Conservation (phyloP, 1,140 invertebrate genomes). For the Heliconius hermathena region DNA sequence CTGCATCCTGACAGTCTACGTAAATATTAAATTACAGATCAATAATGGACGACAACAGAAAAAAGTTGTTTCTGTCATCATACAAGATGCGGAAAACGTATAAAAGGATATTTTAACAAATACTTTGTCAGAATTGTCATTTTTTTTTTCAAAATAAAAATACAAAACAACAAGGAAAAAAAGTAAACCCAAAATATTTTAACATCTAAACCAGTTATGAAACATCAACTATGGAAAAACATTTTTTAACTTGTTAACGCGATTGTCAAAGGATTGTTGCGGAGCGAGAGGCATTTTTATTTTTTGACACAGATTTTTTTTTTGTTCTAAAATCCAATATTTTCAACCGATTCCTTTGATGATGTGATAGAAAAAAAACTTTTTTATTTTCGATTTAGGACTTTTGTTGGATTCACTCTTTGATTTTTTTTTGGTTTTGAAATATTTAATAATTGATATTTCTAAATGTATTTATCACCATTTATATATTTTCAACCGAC, state of each 20-base stretch:
- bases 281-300: constrained; percentile 9
- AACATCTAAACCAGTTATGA: constrained; percentile 10
- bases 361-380: not conserved
- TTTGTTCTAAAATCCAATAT: not conserved
- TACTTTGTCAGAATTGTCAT: too few relatives aligned
- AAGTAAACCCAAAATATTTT: not conserved
- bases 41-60: too few relatives aligned
- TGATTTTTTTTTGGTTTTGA: not conserved
- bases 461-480: not conserved
- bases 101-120: too few relatives aligned
- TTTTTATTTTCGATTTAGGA: not conserved
- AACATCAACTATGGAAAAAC: constrained; percentile 14
- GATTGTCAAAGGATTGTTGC: constrained; percentile 18
- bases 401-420: not conserved
- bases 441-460: not conserved
- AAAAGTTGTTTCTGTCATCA: too few relatives aligned
- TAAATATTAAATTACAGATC: too few relatives aligned
- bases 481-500: too few relatives aligned
- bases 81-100: too few relatives aligned
- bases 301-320: not conserved
- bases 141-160: not conserved
- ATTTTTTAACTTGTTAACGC: constrained; percentile 23
- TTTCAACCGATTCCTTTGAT: not conserved
- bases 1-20: too few relatives aligned
- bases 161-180: not conserved